Conservation (phyloP, 2,113 vertebrate genomes). For the Oryzias javanicus region DNA sequence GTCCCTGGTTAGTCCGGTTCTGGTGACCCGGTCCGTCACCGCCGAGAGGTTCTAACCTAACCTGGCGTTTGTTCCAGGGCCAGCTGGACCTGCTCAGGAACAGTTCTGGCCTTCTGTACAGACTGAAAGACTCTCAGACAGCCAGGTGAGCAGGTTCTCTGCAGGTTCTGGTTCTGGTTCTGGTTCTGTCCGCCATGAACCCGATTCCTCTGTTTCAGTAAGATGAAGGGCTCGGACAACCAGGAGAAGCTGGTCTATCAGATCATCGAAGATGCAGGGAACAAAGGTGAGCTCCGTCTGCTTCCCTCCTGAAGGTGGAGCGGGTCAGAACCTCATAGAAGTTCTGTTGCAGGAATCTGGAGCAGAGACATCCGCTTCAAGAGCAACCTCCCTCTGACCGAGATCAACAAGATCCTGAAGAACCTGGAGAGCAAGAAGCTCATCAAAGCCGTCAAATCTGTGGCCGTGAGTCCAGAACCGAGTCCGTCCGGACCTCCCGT, state of each 20-base stretch:
- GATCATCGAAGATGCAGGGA: slow-evolving; percentile 96
- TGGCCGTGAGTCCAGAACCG: slow-evolving; percentile 85
- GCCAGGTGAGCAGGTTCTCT: slow-evolving; percentile 75
- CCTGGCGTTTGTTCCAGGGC: slow-evolving; percentile 76
- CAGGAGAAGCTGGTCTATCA: slow-evolving; percentile 99
- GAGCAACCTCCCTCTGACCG: slow-evolving; percentile 96
- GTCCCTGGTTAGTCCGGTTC: slow-evolving; percentile 81
- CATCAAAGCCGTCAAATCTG: slow-evolving; percentile 98
- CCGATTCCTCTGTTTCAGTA: slow-evolving; percentile 73
- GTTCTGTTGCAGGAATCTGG: slow-evolving; percentile 87
- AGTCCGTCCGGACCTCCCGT: not conserved
- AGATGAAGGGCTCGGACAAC: slow-evolving; percentile 98
- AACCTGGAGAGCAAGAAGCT: slow-evolving; percentile 99
- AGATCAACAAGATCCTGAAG: slow-evolving; percentile 99
- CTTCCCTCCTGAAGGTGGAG: too few species aligned
- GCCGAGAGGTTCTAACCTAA: too few species aligned
- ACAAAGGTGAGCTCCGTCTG: slow-evolving; percentile 83
- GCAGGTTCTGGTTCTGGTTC: not conserved
- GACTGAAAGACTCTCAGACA: slow-evolving; percentile 90
- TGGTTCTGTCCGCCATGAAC: not conserved
- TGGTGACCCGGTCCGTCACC: not conserved
- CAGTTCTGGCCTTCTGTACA: slow-evolving; percentile 90
- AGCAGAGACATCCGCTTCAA: slow-evolving; percentile 97
- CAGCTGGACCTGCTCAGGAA: slow-evolving; percentile 93
- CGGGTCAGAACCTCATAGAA: not conserved